Evolutionary conservation across 1,140 invertebrate genomes (phyloP).

Genomic region (Temnothorax longispinosus): DNA sequence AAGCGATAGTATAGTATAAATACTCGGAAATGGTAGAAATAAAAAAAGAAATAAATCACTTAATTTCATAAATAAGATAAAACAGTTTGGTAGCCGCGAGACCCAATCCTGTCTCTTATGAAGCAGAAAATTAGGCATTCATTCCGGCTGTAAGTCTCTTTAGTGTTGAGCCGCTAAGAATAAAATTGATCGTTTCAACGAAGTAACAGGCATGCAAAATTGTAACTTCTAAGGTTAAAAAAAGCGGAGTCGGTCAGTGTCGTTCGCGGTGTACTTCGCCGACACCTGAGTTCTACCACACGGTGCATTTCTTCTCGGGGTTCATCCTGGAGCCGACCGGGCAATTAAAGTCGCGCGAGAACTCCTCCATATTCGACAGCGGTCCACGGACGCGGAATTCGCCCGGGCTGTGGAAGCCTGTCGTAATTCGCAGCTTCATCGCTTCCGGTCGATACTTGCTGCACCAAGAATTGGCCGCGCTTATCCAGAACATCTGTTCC

Average conservation of each 20-base stretch:
- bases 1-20: neutral
- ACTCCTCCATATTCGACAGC: constrained; percentile 95
- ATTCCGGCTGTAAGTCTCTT: neutral
- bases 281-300: constrained; percentile 88
- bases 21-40: neutral
- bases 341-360: constrained; percentile 95
- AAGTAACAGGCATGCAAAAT: neutral
- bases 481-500: constrained; percentile 93
- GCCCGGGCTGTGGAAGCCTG: constrained; percentile 92
- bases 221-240: neutral
- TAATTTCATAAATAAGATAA: neutral
- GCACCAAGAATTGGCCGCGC: constrained; percentile 90
- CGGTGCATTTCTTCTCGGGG: constrained; percentile 93
- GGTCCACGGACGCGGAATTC: constrained; percentile 95
- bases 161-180: neutral
- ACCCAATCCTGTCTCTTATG: neutral
- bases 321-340: constrained; percentile 94
- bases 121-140: neutral
- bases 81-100: neutral
- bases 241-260: neutral
- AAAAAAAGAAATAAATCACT: constrained; percentile 22
- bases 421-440: constrained; percentile 90
- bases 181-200: neutral
- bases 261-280: neutral
- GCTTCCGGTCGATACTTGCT: constrained; percentile 90